Percentiles rank a stretch among this genome's conserved stretches.
phyloP scores from a whole-genome alignment of 2,113 vertebrate species.

The Hylia prasina region DNA sequence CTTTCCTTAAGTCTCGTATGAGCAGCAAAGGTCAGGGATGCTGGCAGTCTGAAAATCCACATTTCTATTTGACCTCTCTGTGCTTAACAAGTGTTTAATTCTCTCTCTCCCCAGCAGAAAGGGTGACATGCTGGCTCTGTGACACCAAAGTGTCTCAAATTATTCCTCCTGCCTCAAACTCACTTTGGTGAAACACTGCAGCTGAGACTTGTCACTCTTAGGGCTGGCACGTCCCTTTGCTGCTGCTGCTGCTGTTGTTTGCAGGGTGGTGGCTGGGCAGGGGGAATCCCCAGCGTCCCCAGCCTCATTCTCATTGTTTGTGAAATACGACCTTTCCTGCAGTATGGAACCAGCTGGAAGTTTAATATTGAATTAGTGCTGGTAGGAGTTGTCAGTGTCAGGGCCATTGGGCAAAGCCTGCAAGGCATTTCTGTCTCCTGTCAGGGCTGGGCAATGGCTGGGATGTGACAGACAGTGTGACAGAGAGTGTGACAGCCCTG shows the following conservation, averaged over 20 bases:
- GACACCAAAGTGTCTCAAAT: neutral
- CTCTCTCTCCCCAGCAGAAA: neutral
- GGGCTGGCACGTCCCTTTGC: neutral
- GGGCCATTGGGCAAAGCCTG: neutral
- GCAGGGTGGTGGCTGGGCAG: neutral
- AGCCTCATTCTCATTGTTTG: neutral
- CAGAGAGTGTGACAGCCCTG: neutral
- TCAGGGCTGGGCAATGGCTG: neutral
- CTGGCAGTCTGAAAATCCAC: neutral
- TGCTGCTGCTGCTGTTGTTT: neutral
- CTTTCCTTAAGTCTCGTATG: neutral
- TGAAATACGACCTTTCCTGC: neutral
- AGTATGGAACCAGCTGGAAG: neutral
- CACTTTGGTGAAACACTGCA: neutral
- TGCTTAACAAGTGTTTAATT: neutral
- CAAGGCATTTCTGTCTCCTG: neutral
- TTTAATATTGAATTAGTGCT: neutral
- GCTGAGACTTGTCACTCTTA: neutral
- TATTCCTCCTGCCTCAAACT: neutral
- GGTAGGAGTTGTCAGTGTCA: neutral
- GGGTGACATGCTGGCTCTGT: neutral
- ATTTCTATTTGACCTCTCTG: slow-evolving; percentile 12
- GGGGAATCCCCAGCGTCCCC: neutral
- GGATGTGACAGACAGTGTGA: neutral
- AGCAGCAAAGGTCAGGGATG: neutral